Conservation (phyloP, 2,797 vertebrate species). For the Parambassis ranga region DNA sequence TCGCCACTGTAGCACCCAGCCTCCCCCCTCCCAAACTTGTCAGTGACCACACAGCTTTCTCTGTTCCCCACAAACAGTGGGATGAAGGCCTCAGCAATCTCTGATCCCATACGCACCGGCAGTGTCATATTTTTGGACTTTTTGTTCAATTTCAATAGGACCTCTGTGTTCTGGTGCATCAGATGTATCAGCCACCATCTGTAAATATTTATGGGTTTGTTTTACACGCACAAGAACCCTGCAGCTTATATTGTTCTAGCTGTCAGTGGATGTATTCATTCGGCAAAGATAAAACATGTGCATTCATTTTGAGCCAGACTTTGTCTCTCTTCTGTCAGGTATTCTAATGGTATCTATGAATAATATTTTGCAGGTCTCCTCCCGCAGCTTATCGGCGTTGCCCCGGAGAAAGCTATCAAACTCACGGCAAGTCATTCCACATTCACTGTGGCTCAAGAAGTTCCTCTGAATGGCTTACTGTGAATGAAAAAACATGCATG, state of each 20-base stretch:
- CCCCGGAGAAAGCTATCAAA: conserved; percentile 99
- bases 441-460: conserved; percentile 58
- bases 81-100: conserved; percentile 61
- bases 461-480: conserved; percentile 45
- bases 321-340: conserved; percentile 49
- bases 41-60: conserved; percentile 73
- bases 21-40: conserved; percentile 27
- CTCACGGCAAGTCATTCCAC: conserved; percentile 93
- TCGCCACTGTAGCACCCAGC: conserved; percentile 61
- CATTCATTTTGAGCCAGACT: conserved; percentile 57
- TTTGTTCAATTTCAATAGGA: conserved; percentile 64
- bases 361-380: conserved; percentile 91
- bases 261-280: conserved; percentile 62
- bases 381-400: conserved; percentile 97
- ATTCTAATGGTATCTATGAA: conserved; percentile 75
- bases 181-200: conserved; percentile 68
- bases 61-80: conserved; percentile 63
- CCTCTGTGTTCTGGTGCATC: conserved; percentile 66
- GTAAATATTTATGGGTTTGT: conserved; percentile 79
- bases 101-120: conserved; percentile 56
- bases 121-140: conserved; percentile 65
- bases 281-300: conserved; percentile 47
- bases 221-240: conserved; percentile 63
- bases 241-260: conserved; percentile 60
- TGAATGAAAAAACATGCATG: conserved; percentile 61